Base-by-base conservation (phyloP, 1,140 invertebrate species). In the Pseudachorutes palmiensis region DNA sequence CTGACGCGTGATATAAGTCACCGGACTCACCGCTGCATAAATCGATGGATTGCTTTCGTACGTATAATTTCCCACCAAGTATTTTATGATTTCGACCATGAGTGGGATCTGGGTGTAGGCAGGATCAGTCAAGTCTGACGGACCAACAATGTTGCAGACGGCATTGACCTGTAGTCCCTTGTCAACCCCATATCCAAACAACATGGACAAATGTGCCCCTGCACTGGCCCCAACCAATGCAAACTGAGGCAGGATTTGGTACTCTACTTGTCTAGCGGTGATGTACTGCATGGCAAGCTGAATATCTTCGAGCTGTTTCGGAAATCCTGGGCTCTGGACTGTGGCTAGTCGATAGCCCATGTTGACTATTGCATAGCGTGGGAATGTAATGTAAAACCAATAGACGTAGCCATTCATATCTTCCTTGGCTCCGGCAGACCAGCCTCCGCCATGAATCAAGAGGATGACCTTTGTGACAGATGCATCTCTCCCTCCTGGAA, bases 291-390 rank as follows among this genome's bases (percentile, higher is more conserved):
- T 5, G 22, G 24, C 60, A 5, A 62, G 26, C 3, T 3, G 3
- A 24, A 62, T 62, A 24, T 62, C 60, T 14, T 41, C 60, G 14
- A 62, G n/a, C 60, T 62, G 60, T 29, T 62, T 62, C 3, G 60
- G 60, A 36, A 41, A 62, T 9, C 14, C 60, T 12, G 60, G 60
- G 24, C 60, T 62, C 12, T 62, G 12, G 3, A 24, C 12, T 24
- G 60, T 62, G 3, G 19, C 60, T 3, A 62, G 32, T 5, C 60
- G 26, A 29, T 62, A 62, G 32, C 32, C 32, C 60, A 62, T 62
- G 30, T 32, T 62, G 41, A 29, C 60, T 12, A 62, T 29, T 9
- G 28, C 32, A 33, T 62, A 28, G 9, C n/a, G 26, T 62, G 60
- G 60, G 28, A 62, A 62, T 5, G 26, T 14, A 28, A n/a, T 24